Percentiles rank a stretch among this genome's conserved stretches.
These are phyloP conservation scores for Rhadina sibilatrix DNA, from an alignment of 2,113 vertebrate genomes.

Conservation along the genomic window DNA sequence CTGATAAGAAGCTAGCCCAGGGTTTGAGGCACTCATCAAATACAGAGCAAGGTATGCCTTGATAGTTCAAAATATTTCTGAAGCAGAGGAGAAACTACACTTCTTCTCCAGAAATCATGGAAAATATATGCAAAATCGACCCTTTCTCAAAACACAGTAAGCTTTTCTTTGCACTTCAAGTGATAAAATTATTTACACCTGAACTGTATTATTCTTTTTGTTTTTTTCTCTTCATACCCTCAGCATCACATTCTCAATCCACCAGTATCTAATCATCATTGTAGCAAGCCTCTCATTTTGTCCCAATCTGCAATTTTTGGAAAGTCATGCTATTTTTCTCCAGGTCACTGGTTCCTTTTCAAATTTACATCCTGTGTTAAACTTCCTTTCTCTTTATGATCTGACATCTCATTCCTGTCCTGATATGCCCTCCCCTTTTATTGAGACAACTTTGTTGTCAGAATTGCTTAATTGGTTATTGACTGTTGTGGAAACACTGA, in stretches of 20 bases:
- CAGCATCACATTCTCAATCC: neutral
- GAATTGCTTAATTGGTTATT: constrained; percentile 35
- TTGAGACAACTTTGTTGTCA: neutral
- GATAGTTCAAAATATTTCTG: neutral
- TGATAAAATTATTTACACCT: neutral
- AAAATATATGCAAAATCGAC: neutral
- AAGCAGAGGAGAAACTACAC: neutral
- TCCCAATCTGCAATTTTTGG: neutral
- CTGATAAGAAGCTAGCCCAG: neutral
- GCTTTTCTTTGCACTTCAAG: neutral
- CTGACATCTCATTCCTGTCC: neutral
- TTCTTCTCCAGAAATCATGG: neutral
- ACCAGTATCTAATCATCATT: neutral
- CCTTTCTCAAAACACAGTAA: neutral
- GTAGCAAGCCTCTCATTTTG: neutral
- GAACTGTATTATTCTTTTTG: neutral
- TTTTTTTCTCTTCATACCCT: neutral
- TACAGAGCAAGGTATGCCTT: neutral
- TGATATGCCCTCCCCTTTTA: neutral
- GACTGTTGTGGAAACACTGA: neutral
- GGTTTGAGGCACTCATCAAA: neutral
- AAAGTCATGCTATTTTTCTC: neutral
- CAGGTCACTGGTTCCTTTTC: neutral
- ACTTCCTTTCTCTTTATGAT: neutral
- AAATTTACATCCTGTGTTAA: neutral